Conservation (phyloP, 2,113 vertebrate genomes). For the Xiphophorus hellerii region DNA sequence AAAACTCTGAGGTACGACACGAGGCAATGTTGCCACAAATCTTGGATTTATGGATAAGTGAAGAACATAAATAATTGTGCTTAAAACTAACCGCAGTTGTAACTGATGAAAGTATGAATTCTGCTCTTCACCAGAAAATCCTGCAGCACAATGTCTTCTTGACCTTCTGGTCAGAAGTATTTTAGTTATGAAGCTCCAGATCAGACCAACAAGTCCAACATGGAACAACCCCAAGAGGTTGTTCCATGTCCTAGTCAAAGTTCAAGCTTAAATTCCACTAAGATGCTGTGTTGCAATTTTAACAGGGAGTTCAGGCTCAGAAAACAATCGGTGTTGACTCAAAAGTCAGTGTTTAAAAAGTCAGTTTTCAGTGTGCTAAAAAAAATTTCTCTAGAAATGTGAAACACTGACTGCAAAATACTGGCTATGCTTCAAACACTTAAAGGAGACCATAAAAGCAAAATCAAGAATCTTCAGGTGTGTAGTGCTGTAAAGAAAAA, state of each 20-base stretch:
- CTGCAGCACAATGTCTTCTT: not conserved
- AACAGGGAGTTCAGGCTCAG: not conserved
- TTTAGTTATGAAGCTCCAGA: not conserved
- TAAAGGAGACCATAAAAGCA: not conserved
- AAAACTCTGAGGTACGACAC: constrained; percentile 18
- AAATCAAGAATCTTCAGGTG: not conserved
- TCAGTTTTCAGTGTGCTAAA: not conserved
- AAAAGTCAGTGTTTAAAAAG: not conserved
- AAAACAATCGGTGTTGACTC: not conserved
- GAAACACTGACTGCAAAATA: not conserved
- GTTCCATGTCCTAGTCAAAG: not conserved
- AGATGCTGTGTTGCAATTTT: not conserved
- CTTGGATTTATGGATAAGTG: not conserved
- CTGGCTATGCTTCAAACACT: not conserved
- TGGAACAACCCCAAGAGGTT: not conserved
- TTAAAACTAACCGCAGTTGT: not conserved
- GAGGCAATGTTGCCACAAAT: constrained; percentile 23
- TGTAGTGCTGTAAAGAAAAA: no score
- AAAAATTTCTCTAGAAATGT: not conserved
- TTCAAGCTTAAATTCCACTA: not conserved
- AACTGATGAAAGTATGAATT: not conserved
- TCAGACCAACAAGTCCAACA: not conserved
- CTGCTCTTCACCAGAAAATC: not conserved
- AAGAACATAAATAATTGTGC: not conserved
- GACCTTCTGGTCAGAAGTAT: not conserved